Percentiles rank a stretch among this genome's conserved stretches.
Evolutionary conservation across 2,888 invertebrate genomes (phyloP).

Genomic region (Cephus nigrinus): DNA sequence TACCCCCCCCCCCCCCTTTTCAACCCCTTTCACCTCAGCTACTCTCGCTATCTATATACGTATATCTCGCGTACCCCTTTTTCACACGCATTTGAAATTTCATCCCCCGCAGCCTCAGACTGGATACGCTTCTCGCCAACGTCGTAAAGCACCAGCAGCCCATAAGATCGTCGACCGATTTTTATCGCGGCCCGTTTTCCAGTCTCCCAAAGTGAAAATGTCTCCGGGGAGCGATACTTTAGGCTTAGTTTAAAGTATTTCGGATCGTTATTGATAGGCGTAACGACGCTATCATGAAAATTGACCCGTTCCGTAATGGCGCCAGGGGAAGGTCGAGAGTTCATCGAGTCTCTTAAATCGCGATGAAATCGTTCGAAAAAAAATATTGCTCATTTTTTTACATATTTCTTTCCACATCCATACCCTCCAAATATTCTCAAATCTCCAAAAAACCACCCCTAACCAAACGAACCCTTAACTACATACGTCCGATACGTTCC

Average conservation of each 20-base stretch:
- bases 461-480: not conserved
- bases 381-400: not conserved
- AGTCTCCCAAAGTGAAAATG: constrained; percentile 37
- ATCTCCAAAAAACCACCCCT: not conserved
- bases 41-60: not conserved
- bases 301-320: constrained; percentile 31
- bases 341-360: not conserved
- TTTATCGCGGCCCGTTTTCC: constrained; percentile 45
- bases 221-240: constrained; percentile 62
- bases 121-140: not conserved
- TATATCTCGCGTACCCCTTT: not conserved
- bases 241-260: constrained; percentile 64
- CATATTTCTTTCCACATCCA: not conserved
- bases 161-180: constrained; percentile 6
- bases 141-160: not conserved
- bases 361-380: not conserved
- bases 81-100: not conserved
- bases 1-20: not conserved
- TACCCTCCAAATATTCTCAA: not conserved
- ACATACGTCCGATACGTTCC: not conserved
- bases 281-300: constrained; percentile 30
- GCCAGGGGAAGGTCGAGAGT: not conserved
- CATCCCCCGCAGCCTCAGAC: not conserved
- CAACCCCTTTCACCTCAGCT: not conserved
- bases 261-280: constrained; percentile 26